Evolutionary conservation across 1,140 invertebrate genomes (phyloP).

Genomic region (Saccostrea cuccullata): DNA sequence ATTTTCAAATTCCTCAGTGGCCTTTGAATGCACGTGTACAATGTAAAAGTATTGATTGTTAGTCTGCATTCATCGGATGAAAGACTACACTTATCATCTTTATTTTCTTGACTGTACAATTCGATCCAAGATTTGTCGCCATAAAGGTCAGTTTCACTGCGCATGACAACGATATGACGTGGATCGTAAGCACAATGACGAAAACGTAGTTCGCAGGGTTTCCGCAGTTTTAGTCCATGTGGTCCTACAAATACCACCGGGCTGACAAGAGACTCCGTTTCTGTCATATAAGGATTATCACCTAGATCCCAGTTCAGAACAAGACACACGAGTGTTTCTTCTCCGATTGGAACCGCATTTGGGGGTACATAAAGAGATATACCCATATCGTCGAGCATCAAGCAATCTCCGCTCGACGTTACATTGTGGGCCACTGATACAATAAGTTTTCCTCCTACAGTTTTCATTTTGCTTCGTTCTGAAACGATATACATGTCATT

Average conservation of each 20-base stretch:
- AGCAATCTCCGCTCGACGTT: slow-evolving; percentile 55
- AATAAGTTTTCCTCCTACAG: slow-evolving; percentile 60
- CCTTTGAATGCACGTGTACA: slow-evolving; percentile 64
- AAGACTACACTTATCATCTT: slow-evolving; percentile 46
- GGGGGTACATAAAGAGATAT: slow-evolving; percentile 65
- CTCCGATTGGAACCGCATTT: slow-evolving; percentile 55
- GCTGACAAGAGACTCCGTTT: slow-evolving; percentile 63
- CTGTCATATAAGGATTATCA: slow-evolving; percentile 64
- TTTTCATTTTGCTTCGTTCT: slow-evolving; percentile 56
- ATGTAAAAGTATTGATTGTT: slow-evolving; percentile 62
- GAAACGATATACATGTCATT: background rate
- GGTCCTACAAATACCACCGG: slow-evolving; percentile 70
- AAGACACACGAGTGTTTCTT: slow-evolving; percentile 60
- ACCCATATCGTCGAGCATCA: slow-evolving; percentile 67
- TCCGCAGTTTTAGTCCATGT: slow-evolving; percentile 64
- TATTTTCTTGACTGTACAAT: slow-evolving; percentile 45
- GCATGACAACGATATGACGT: slow-evolving; percentile 62
- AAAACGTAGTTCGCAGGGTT: slow-evolving; percentile 61
- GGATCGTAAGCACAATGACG: slow-evolving; percentile 69
- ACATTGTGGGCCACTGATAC: slow-evolving; percentile 60
- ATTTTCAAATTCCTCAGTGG: slow-evolving; percentile 44
- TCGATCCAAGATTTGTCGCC: slow-evolving; percentile 60
- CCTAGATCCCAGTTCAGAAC: slow-evolving; percentile 69
- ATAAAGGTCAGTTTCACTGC: slow-evolving; percentile 66
- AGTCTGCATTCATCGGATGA: slow-evolving; percentile 62